Conservation (phyloP, 2,888 invertebrate genomes). For the Chrysolina americana region DNA sequence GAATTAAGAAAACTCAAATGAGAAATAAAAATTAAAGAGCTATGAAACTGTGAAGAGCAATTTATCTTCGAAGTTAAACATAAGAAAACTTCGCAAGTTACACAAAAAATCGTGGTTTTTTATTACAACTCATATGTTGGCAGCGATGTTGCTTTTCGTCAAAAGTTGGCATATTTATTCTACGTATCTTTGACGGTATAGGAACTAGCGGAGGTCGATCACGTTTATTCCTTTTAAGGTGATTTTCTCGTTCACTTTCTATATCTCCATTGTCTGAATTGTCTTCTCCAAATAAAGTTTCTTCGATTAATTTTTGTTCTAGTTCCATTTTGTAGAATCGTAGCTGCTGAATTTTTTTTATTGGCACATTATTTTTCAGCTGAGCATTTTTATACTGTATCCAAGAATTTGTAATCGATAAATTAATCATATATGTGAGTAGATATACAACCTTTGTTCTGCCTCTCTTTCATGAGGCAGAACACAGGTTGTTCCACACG, state of each 20-base stretch:
- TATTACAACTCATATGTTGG: not conserved
- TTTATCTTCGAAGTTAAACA: not conserved
- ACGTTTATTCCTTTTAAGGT: not conserved
- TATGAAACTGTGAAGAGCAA: not conserved
- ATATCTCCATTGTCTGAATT: conserved; percentile 14
- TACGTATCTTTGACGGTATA: not conserved
- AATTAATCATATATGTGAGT: conserved; percentile 9
- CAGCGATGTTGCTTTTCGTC: conserved; percentile 13
- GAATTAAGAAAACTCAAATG: not conserved
- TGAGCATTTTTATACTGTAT: not conserved
- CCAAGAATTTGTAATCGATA: conserved; percentile 8
- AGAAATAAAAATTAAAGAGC: not conserved
- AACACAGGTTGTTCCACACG: too few relatives aligned
- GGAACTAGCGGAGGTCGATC: conserved; percentile 3
- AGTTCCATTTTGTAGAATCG: conserved; percentile 14
- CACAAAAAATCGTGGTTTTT: not conserved
- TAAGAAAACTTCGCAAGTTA: not conserved
- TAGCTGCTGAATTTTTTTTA: conserved; percentile 13
- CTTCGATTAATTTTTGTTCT: conserved; percentile 6
- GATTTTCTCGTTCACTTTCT: conserved; percentile 9
- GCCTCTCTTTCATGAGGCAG: too few relatives aligned
- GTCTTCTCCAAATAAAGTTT: conserved; percentile 14
- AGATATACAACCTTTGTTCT: too few relatives aligned
- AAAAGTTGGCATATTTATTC: conserved; percentile 5
- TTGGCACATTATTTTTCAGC: not conserved